phyloP scores from a whole-genome alignment of 2,113 vertebrate species.

The Furnarius figulus region DNA sequence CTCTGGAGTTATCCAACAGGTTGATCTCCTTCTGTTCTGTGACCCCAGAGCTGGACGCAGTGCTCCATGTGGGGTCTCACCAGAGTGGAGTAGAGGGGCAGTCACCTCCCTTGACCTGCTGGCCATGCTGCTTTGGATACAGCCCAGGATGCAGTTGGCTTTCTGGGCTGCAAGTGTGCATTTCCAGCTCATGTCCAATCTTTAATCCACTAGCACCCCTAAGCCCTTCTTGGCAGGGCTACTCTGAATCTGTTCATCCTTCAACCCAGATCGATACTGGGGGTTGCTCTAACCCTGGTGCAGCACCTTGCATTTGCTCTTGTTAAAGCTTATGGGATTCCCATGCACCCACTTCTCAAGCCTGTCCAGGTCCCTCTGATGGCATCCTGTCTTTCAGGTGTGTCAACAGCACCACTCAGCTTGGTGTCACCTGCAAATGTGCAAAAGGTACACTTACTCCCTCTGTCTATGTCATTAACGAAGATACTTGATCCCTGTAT shows the following conservation, averaged over 20 bases:
- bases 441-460: not conserved
- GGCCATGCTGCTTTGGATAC: rapidly evolving
- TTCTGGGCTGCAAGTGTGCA: not conserved
- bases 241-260: not conserved
- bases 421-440: not conserved
- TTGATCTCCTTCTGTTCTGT: not conserved
- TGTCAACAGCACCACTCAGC: not conserved
- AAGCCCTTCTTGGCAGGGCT: not conserved
- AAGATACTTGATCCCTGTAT: not conserved
- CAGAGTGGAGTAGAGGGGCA: not conserved
- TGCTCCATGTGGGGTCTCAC: not conserved
- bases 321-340: not conserved
- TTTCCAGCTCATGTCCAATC: not conserved
- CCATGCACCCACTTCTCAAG: not conserved
- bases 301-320: not conserved
- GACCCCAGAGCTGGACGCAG: not conserved
- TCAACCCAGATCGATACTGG: not conserved
- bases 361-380: not conserved
- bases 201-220: not conserved
- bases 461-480: not conserved
- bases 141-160: no score
- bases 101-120: not conserved
- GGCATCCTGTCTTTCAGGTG: not conserved
- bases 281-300: not conserved
- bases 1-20: not conserved